phyloP scores from a whole-genome alignment of 2,888 invertebrate genomes.

The Drosophila longiperda region DNA sequence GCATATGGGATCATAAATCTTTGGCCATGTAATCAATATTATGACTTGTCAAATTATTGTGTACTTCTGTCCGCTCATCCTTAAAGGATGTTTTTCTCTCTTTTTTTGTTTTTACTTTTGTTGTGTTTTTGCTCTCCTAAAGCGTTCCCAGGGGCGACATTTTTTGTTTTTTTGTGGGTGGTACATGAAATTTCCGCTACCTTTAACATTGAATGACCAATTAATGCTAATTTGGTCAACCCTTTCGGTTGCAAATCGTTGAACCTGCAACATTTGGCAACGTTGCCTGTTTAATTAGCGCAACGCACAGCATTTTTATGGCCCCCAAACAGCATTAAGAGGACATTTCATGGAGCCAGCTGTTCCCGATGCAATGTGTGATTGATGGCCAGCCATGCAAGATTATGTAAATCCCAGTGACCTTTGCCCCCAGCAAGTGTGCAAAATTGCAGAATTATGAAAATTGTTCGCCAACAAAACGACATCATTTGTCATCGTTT shows the following conservation, averaged over 20 bases:
- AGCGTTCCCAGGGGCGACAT: constrained; percentile 61
- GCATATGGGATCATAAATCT: constrained; percentile 74
- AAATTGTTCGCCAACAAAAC: constrained; percentile 48
- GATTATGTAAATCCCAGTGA: constrained; percentile 73
- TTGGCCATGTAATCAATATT: constrained; percentile 71
- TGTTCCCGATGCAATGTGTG: constrained; percentile 52
- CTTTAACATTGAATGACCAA: constrained; percentile 58
- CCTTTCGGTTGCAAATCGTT: constrained; percentile 58
- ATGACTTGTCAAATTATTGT: constrained; percentile 80
- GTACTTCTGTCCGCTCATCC: constrained; percentile 52
- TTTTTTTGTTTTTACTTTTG: constrained; percentile 1
- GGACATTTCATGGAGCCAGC: constrained; percentile 37
- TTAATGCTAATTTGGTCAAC: constrained; percentile 71
- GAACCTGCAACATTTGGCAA: constrained; percentile 37
- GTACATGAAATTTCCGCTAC: constrained; percentile 33
- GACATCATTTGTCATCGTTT: constrained; percentile 72
- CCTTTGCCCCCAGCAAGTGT: constrained; percentile 71
- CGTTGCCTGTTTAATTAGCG: constrained; percentile 63
- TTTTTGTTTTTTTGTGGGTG: constrained; percentile 16
- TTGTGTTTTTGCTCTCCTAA: constrained; percentile 11
- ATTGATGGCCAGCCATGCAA: constrained; percentile 56
- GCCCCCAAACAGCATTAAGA: constrained; percentile 16
- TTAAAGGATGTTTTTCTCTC: constrained; percentile 44
- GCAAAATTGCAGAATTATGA: constrained; percentile 77
- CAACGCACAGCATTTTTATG: constrained; percentile 57